A percentile compares a stretch with the other conserved stretches of the same genome.
phyloP scores from a whole-genome alignment of 2,888 invertebrate genomes.

The Orthonevra nobilis region DNA sequence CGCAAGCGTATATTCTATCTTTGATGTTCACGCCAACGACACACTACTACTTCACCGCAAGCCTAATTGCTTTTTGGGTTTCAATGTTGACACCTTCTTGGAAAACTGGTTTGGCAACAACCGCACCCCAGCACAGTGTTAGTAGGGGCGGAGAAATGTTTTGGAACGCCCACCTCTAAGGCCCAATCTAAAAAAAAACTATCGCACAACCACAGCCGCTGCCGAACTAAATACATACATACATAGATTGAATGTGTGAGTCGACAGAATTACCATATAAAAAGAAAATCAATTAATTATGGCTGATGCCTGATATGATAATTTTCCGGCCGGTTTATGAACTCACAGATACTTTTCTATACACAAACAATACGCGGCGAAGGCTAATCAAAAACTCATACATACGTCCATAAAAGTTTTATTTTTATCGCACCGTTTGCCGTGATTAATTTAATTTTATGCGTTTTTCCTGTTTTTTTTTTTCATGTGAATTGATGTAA shows the following conservation, averaged over 20 bases:
- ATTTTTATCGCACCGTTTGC: conserved; percentile 6
- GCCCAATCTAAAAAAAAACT: conserved; percentile 1
- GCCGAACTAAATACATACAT: too few species aligned
- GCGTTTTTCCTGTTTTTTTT: conserved; percentile 10
- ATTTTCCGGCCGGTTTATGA: conserved; percentile 49
- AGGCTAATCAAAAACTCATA: conserved; percentile 23
- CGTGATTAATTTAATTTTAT: conserved; percentile 39
- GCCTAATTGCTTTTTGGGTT: conserved; percentile 32
- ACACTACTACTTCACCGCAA: conserved; percentile 31
- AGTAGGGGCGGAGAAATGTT: conserved; percentile 34
- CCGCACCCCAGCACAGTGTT: conserved; percentile 18
- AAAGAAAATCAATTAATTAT: conserved; percentile 52
- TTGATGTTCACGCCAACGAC: too few species aligned
- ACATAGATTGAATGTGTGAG: conserved; percentile 1
- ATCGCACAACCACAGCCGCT: not conserved
- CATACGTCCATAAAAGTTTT: conserved; percentile 4
- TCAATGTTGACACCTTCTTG: conserved; percentile 34
- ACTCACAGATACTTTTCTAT: conserved; percentile 19
- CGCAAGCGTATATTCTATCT: conserved; percentile 57
- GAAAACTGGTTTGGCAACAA: conserved; percentile 49
- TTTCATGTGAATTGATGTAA: conserved; percentile 1
- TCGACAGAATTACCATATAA: conserved; percentile 31
- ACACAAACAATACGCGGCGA: not conserved
- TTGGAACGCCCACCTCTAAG: conserved; percentile 35
- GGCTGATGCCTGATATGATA: conserved; percentile 41